These are phyloP conservation scores for Leucophenga maculata DNA, from an alignment of 2,888 invertebrate species.

Conservation along the genomic window DNA sequence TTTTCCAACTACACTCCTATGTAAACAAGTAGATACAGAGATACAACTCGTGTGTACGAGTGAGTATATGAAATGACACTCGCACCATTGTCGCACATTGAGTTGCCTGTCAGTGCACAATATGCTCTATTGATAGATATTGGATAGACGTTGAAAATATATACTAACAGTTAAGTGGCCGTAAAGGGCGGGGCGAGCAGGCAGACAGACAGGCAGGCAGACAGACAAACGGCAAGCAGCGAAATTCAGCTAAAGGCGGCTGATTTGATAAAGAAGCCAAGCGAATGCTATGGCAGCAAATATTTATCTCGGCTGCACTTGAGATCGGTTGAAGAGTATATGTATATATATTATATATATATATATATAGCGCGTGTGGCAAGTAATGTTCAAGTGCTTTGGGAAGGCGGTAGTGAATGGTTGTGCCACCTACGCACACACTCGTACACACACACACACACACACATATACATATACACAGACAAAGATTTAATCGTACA, in stretches of 20 bases:
- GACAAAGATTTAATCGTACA: no score
- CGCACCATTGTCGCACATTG: no score
- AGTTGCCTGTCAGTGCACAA: no score
- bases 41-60: no score
- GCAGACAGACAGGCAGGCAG: not conserved
- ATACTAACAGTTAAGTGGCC: not conserved
- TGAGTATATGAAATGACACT: not conserved
- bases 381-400: no score
- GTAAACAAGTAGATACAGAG: not conserved
- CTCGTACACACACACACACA: conserved; percentile 43
- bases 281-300: conserved; percentile 40
- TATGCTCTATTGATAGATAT: conserved; percentile 4
- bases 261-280: not conserved
- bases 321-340: conserved; percentile 48
- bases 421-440: not conserved
- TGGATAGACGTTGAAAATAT: not conserved
- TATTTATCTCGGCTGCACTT: conserved; percentile 64
- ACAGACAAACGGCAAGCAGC: not conserved
- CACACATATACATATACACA: conserved; percentile 50
- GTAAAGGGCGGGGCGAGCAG: not conserved
- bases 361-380: no score
- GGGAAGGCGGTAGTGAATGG: not conserved
- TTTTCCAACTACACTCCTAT: not conserved
- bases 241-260: not conserved
- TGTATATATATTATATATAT: no score